A percentile compares a stretch with the other conserved stretches of the same genome.
Conservation (phyloP, 2,113 vertebrate genomes). For the Sminthopsis crassicaudata region DNA sequence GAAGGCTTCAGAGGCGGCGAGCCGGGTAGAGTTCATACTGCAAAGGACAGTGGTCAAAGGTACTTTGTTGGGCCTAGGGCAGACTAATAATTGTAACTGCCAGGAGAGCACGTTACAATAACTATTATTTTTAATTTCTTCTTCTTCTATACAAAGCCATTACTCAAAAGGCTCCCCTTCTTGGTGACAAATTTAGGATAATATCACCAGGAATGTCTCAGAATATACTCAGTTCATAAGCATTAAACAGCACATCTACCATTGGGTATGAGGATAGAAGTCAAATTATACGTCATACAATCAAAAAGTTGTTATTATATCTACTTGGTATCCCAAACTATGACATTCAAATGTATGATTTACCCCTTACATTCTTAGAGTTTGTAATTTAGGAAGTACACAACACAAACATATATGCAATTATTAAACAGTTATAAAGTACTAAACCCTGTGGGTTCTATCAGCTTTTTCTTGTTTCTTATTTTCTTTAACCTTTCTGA, state of each 20-base stretch:
- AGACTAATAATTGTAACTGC: too few relatives aligned
- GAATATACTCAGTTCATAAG: neutral
- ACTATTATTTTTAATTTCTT: neutral
- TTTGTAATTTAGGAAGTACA: neutral
- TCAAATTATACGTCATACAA: neutral
- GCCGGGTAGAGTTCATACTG: too few relatives aligned
- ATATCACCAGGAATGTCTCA: neutral
- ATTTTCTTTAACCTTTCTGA: conserved; percentile 1
- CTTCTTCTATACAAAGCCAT: neutral
- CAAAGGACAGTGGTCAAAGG: too few relatives aligned
- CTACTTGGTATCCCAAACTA: neutral
- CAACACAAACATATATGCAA: neutral
- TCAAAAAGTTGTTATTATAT: neutral
- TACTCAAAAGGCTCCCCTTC: neutral
- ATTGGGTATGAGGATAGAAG: neutral
- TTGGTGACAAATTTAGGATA: neutral
- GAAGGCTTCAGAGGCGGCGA: too few relatives aligned
- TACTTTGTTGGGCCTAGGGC: too few relatives aligned
- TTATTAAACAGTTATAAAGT: neutral
- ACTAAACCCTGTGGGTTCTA: neutral
- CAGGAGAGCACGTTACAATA: too few relatives aligned
- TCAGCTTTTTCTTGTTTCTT: neutral
- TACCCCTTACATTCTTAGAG: neutral
- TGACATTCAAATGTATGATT: accelerated
- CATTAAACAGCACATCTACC: neutral